phyloP scores from a whole-genome alignment of 1,140 invertebrate species.

The Helicorthomorpha holstii region DNA sequence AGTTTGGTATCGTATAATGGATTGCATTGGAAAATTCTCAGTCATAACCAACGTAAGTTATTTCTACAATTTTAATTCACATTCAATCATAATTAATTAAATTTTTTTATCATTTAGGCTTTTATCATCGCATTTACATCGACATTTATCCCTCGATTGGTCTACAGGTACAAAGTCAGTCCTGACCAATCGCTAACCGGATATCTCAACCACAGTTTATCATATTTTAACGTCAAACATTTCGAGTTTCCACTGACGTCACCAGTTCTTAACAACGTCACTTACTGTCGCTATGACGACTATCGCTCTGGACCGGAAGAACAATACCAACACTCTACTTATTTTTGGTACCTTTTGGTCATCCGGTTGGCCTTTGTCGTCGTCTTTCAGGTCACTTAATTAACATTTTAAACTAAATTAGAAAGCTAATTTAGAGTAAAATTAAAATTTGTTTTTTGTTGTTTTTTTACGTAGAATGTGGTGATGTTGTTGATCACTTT shows the following conservation, averaged over 20 bases:
- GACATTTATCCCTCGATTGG: constrained; percentile 82
- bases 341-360: constrained; percentile 82
- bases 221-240: constrained; percentile 58
- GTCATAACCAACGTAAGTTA: constrained; percentile 74
- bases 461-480: constrained; percentile 41
- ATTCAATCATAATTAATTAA: not conserved
- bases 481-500: constrained; percentile 66
- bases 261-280: constrained; percentile 7
- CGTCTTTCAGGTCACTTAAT: constrained; percentile 59
- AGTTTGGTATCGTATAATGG: constrained; percentile 80
- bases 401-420: not conserved
- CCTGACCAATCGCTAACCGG: constrained; percentile 43
- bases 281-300: constrained; percentile 43
- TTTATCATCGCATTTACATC: constrained; percentile 98
- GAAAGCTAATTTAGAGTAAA: constrained; percentile 9
- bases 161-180: constrained; percentile 49
- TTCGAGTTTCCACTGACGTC: constrained; percentile 25
- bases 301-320: constrained; percentile 28
- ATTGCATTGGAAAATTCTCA: constrained; percentile 72
- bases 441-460: not conserved
- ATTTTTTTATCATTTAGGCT: constrained; percentile 41
- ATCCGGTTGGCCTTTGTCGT: constrained; percentile 79
- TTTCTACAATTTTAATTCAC: not conserved
- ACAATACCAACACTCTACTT: constrained; percentile 47
- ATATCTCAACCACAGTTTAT: constrained; percentile 67